Evolutionary conservation across 1,140 invertebrate genomes (phyloP).

Genomic region (Zelostemma sp.): DNA sequence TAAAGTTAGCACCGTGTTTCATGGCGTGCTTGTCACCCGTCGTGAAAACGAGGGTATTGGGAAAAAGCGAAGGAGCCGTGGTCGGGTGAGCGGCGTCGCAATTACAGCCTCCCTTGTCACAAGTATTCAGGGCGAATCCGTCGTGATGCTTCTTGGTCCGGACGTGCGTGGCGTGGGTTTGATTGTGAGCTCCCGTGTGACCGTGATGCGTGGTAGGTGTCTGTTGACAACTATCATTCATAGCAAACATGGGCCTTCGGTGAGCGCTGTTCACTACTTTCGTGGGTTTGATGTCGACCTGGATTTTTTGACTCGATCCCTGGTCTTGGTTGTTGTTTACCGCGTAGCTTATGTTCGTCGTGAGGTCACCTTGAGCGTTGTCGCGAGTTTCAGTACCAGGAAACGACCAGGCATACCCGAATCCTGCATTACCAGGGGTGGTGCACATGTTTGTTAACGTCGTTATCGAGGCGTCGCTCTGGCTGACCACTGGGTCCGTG

Average conservation of each 20-base stretch:
- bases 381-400: constrained; percentile 63
- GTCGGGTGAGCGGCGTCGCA: constrained; percentile 65
- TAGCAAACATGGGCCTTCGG: constrained; percentile 63
- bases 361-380: constrained; percentile 60
- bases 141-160: constrained; percentile 66
- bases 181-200: constrained; percentile 65
- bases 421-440: constrained; percentile 67
- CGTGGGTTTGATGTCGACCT: constrained; percentile 65
- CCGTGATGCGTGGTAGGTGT: constrained; percentile 64
- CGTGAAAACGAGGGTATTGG: constrained; percentile 66
- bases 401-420: constrained; percentile 68
- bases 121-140: constrained; percentile 60
- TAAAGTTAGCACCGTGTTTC: constrained; percentile 67
- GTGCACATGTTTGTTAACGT: constrained; percentile 68
- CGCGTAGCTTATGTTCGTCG: constrained; percentile 65
- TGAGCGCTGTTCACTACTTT: constrained; percentile 59
- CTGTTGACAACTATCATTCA: constrained; percentile 65
- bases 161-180: constrained; percentile 62
- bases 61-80: constrained; percentile 60
- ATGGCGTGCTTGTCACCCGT: constrained; percentile 66
- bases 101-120: constrained; percentile 66
- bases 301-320: constrained; percentile 66
- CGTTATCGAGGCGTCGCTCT: constrained; percentile 58
- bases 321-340: constrained; percentile 69
- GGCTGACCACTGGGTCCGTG: constrained; percentile 52